A percentile compares a stretch with the other conserved stretches of the same genome.
Conservation (phyloP, 1,140 invertebrate genomes). For the Macrobrachium rosenbergii region DNA sequence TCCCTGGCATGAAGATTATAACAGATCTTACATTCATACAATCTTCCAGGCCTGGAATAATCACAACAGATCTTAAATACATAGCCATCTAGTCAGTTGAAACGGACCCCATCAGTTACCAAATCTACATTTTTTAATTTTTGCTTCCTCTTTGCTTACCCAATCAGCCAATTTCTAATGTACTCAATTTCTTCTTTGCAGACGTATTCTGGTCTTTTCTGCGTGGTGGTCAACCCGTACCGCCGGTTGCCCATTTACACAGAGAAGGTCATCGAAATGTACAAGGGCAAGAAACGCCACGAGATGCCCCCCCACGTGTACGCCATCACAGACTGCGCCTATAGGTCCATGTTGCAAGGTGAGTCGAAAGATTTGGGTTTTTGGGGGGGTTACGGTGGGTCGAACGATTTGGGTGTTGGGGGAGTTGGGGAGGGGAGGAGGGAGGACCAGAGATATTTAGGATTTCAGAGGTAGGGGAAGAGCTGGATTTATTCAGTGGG, state of each 20-base stretch:
- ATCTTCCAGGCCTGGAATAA: too few species aligned
- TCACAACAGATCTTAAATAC: too few species aligned
- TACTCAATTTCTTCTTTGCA: constrained; percentile 74
- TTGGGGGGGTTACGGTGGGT: too few species aligned
- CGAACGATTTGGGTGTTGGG: neutral
- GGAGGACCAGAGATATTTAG: neutral
- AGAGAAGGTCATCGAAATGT: constrained; percentile 98
- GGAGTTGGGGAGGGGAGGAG: neutral
- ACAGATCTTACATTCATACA: too few species aligned
- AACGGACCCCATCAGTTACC: too few species aligned
- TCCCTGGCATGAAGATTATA: too few species aligned
- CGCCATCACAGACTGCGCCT: constrained; percentile 98
- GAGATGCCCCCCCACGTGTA: constrained; percentile 99
- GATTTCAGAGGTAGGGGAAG: too few species aligned
- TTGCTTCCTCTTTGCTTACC: neutral
- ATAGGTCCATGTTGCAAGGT: constrained; percentile 99
- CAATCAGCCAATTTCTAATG: neutral
- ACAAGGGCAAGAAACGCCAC: constrained; percentile 99
- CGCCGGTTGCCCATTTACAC: constrained; percentile 99
- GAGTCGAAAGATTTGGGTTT: constrained; percentile 69
- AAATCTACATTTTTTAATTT: too few species aligned
- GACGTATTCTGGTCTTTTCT: constrained; percentile 99
- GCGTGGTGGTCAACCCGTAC: constrained; percentile 99
- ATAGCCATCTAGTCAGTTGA: too few species aligned
- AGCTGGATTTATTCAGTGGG: too few species aligned